phyloP scores from a whole-genome alignment of 2,797 vertebrate species.

The Ambastaia sidthimunki region DNA sequence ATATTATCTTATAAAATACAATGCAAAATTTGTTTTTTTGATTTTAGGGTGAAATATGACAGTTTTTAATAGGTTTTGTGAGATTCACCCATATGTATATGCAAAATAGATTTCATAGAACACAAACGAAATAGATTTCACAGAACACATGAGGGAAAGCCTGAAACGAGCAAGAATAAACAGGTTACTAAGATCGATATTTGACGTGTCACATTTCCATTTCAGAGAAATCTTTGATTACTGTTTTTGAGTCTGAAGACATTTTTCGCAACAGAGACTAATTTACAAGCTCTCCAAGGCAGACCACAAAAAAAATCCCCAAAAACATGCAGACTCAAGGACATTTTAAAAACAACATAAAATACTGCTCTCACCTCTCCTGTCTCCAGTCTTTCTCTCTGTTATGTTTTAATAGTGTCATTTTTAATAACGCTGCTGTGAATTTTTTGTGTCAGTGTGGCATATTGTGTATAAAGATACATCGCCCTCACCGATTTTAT shows the following conservation, averaged over 20 bases:
- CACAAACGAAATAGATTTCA: slow-evolving; percentile 12
- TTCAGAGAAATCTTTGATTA: slow-evolving; percentile 55
- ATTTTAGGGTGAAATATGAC: not conserved
- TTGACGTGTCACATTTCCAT: slow-evolving; percentile 50
- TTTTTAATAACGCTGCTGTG: slow-evolving; percentile 33
- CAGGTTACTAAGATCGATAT: slow-evolving; percentile 42
- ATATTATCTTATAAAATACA: too few species aligned
- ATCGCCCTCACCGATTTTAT: slow-evolving; percentile 43
- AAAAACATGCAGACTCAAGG: slow-evolving; percentile 49
- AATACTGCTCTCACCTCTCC: slow-evolving; percentile 4
- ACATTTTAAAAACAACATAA: slow-evolving; percentile 53
- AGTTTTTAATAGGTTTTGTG: not conserved
- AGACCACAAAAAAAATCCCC: slow-evolving; percentile 16
- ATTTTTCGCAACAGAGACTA: slow-evolving; percentile 57
- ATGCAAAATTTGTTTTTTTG: not conserved
- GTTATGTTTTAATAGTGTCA: slow-evolving; percentile 29
- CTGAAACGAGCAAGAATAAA: slow-evolving; percentile 19
- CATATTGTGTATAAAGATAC: slow-evolving; percentile 39
- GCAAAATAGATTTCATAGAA: not conserved
- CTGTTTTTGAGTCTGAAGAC: slow-evolving; percentile 48
- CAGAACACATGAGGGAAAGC: slow-evolving; percentile 4
- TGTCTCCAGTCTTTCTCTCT: not conserved
- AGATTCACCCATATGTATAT: slow-evolving; percentile 1
- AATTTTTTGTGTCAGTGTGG: slow-evolving; percentile 30
- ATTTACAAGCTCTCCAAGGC: slow-evolving; percentile 51